These are phyloP conservation scores for Aelia acuminata DNA, from an alignment of 2,888 invertebrate genomes.

Conservation along the genomic window DNA sequence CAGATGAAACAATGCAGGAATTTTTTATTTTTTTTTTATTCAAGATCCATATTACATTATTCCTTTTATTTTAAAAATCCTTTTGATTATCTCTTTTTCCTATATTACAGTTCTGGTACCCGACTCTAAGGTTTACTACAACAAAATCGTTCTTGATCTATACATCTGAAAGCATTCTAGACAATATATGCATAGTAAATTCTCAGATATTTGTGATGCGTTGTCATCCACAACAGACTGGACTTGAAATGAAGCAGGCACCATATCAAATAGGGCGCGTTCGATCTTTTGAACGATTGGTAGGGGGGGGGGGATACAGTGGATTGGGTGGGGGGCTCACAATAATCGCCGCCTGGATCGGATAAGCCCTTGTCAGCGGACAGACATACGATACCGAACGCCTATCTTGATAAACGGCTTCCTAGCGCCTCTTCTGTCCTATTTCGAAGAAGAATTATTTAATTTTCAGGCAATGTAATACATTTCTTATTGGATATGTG, in stretches of 20 bases:
- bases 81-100: too few species aligned
- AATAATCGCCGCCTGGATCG: not conserved
- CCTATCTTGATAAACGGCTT: slow-evolving; percentile 9
- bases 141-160: too few species aligned
- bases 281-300: not conserved
- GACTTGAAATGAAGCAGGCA: not conserved
- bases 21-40: too few species aligned
- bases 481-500: not conserved
- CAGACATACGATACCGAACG: not conserved
- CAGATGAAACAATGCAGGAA: too few species aligned
- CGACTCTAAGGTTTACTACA: too few species aligned
- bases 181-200: too few species aligned
- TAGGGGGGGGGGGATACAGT: not conserved
- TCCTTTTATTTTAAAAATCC: too few species aligned
- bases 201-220: too few species aligned
- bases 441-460: not conserved
- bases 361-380: slow-evolving; percentile 31
- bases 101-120: too few species aligned
- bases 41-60: too few species aligned
- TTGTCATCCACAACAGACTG: not conserved
- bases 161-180: too few species aligned
- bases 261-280: not conserved
- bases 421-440: not conserved
- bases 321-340: not conserved
- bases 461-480: not conserved